These are phyloP conservation scores for Corticium candelabrum DNA, from an alignment of 37 sponge, comb jelly and placozoan species.

Conservation along the genomic window DNA sequence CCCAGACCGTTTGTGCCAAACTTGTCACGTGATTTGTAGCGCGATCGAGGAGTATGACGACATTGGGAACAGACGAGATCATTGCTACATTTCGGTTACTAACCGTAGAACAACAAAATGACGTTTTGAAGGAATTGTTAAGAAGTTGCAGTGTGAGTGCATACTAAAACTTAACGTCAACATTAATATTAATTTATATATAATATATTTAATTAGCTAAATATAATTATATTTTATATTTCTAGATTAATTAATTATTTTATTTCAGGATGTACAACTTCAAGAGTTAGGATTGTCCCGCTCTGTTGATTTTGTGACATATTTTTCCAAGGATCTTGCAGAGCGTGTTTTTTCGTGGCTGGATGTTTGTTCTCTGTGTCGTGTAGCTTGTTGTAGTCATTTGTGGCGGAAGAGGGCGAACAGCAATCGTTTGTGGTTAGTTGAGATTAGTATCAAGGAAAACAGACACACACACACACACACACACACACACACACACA, in stretches of 20 bases:
- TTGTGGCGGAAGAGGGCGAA: constrained; percentile 48
- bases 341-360: constrained; percentile 34
- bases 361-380: constrained; percentile 50
- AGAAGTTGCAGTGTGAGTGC: too few species aligned
- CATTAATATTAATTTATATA: too few species aligned
- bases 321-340: constrained; percentile 40
- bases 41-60: too few species aligned
- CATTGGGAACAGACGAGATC: too few species aligned
- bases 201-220: too few species aligned
- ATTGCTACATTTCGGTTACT: not conserved
- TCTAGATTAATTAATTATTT: too few species aligned
- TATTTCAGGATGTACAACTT: not conserved
- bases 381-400: constrained; percentile 37
- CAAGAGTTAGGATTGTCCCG: constrained; percentile 17
- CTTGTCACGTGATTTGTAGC: too few species aligned
- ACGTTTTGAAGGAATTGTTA: not conserved
- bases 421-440: constrained; percentile 50
- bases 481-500: too few species aligned
- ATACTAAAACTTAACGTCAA: too few species aligned
- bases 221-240: too few species aligned
- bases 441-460: too few species aligned
- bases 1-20: too few species aligned
- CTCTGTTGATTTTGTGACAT: constrained; percentile 48
- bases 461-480: not conserved
- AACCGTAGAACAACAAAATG: not conserved